Base-by-base conservation (phyloP, 2,888 invertebrate genomes). In the Catotricha subobsoleta region DNA sequence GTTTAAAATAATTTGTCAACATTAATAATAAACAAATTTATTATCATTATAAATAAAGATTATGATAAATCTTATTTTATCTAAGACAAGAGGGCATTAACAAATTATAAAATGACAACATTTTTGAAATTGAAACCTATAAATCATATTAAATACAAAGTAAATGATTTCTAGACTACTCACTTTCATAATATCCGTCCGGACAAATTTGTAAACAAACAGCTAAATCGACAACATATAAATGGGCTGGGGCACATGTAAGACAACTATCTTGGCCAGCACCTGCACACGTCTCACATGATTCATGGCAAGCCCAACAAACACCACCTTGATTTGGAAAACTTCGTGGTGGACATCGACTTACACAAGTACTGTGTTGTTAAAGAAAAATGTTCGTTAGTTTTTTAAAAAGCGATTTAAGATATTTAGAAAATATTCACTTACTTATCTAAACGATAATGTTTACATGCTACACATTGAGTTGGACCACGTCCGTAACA, bases 171-270 rank as follows among this genome's bases (percentile, higher is more conserved):
- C n/a, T n/a, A n/a, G n/a, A 20, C 6, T 3, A 65, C 67, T 62
- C 61, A 80, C 80, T 76, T 65, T 83, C 83, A 64, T 77, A 88
- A 57, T 88, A 90, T 38, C 87, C 84, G 54, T 87, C 86, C 0
- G 88, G 87, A 56, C 90, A 90, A 52, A 80, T 78, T 58, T 86
- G 84, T 44, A 88, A 67, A 53, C 90, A 90, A 16, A 87, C 80
- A 31, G 83, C 82, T 45, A 88, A 67, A 63, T 88, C 88, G 13
- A 78, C 76, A 39, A 87, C 81, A 53, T 82, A 70, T 35, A 86
- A 69, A 57, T 87, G 83, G 36, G 80, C 82, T 3, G 83, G 81
- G 1, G 83, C 80, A 59, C 88, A 88, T 2, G 80, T 78, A 34
- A 86, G 65, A 54, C 88, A 88, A 41, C 83, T 83, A 55, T 84